Evolutionary conservation across 2,797 vertebrate species (phyloP).

Genomic region (Parauchenoglanis ngamensis): DNA sequence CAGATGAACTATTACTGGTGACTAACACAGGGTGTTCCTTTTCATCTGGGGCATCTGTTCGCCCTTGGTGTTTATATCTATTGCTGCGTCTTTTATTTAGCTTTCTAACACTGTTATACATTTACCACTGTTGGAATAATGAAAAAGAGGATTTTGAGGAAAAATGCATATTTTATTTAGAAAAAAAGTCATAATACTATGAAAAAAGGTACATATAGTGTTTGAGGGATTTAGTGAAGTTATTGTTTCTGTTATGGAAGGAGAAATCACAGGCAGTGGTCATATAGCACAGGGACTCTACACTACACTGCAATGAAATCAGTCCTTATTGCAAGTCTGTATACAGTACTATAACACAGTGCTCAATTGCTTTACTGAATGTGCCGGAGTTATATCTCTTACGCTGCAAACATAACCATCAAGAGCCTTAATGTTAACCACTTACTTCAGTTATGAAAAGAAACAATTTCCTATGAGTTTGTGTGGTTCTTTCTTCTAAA

Average conservation of each 20-base stretch:
- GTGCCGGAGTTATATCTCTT: background rate
- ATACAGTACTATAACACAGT: background rate
- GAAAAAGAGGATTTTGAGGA: background rate
- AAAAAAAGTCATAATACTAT: background rate
- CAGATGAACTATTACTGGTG: too few species aligned
- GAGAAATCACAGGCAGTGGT: background rate
- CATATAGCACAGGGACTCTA: background rate
- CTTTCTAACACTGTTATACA: too few species aligned
- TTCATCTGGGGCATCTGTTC: too few species aligned
- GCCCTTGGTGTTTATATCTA: too few species aligned
- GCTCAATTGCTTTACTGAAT: background rate
- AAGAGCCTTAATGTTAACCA: background rate
- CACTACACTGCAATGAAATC: background rate
- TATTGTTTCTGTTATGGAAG: background rate
- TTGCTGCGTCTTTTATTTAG: too few species aligned
- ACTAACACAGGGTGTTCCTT: too few species aligned
- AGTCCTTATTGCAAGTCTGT: background rate
- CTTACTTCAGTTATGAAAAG: background rate
- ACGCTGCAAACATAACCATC: background rate
- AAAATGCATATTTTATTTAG: background rate
- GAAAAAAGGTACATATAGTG: background rate
- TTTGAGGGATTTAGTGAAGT: background rate
- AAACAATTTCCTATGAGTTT: background rate
- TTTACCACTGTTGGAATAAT: background rate
- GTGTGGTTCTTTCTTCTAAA: background rate